Percentiles rank a stretch among this genome's conserved stretches.
Conservation (phyloP, 2,888 invertebrate species). For the Drosophila neutralis region DNA sequence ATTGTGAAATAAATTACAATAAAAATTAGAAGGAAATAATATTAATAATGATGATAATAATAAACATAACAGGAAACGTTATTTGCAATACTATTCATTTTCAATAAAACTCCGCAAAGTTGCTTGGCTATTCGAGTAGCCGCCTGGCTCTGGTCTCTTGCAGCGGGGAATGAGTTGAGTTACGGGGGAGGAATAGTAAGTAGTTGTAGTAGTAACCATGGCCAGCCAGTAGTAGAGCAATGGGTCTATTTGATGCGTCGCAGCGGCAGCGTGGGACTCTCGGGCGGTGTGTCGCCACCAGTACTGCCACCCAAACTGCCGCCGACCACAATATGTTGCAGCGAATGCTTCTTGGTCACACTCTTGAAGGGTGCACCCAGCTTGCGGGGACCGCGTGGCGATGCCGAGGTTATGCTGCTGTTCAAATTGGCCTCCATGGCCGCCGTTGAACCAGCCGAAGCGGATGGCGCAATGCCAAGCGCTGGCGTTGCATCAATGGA, state of each 20-base stretch:
- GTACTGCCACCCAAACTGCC: constrained; percentile 54
- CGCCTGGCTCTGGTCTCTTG: constrained; percentile 35
- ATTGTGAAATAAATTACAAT: constrained; percentile 68
- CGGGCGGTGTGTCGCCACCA: constrained; percentile 68
- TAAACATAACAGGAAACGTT: constrained; percentile 68
- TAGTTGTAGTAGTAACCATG: constrained; percentile 24
- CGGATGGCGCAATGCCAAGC: constrained; percentile 76
- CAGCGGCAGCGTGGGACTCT: constrained; percentile 84
- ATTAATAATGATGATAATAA: constrained; percentile 27
- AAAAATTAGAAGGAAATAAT: constrained; percentile 13
- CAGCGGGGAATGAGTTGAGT: constrained; percentile 67
- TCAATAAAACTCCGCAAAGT: constrained; percentile 56
- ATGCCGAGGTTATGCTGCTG: constrained; percentile 66
- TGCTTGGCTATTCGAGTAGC: constrained; percentile 29
- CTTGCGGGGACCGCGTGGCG: constrained; percentile 83
- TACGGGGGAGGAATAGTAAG: constrained; percentile 23
- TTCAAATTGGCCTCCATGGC: constrained; percentile 78
- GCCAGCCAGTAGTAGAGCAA: constrained; percentile 12
- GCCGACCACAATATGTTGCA: constrained; percentile 71
- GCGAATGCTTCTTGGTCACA: constrained; percentile 79
- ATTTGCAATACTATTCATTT: constrained; percentile 73
- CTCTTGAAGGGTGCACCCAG: constrained; percentile 82
- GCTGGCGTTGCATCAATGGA: constrained; percentile 80
- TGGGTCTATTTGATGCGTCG: constrained; percentile 82
- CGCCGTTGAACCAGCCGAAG: constrained; percentile 80